Evolutionary conservation across 1,140 invertebrate genomes (phyloP).

Genomic region (Oreohelix idahoensis): DNA sequence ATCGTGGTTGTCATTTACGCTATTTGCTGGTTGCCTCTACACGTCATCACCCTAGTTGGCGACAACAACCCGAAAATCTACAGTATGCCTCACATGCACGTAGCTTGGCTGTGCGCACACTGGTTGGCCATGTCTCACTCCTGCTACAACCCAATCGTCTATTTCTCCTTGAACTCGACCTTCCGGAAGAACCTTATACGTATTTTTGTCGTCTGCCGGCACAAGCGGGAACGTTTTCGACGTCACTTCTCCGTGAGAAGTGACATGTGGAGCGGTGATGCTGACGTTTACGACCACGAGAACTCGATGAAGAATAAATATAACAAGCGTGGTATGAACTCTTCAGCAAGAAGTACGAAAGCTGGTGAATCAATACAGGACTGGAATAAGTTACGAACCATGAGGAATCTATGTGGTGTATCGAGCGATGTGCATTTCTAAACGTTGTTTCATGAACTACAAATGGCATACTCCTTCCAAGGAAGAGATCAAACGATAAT

Average conservation of each 20-base stretch:
- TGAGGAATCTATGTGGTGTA: neutral
- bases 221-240: slow-evolving; percentile 8
- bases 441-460: no score
- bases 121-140: slow-evolving; percentile 93
- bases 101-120: slow-evolving; percentile 74
- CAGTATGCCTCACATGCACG: slow-evolving; percentile 73
- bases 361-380: neutral
- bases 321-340: neutral
- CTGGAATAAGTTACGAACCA: neutral
- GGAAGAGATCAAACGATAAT: no score
- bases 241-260: neutral
- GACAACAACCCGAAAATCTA: slow-evolving; percentile 69
- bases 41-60: slow-evolving; percentile 76
- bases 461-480: no score
- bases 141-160: slow-evolving; percentile 94
- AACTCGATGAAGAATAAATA: neutral
- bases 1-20: slow-evolving; percentile 90
- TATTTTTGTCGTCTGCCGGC: slow-evolving; percentile 48
- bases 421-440: neutral
- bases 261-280: neutral
- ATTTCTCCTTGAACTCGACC: slow-evolving; percentile 91
- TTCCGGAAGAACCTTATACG: slow-evolving; percentile 78
- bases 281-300: neutral
- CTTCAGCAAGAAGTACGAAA: neutral
- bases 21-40: slow-evolving; percentile 89